These are phyloP conservation scores for Plagiodera versicolora DNA, from an alignment of 2,888 invertebrate genomes.

Conservation along the genomic window DNA sequence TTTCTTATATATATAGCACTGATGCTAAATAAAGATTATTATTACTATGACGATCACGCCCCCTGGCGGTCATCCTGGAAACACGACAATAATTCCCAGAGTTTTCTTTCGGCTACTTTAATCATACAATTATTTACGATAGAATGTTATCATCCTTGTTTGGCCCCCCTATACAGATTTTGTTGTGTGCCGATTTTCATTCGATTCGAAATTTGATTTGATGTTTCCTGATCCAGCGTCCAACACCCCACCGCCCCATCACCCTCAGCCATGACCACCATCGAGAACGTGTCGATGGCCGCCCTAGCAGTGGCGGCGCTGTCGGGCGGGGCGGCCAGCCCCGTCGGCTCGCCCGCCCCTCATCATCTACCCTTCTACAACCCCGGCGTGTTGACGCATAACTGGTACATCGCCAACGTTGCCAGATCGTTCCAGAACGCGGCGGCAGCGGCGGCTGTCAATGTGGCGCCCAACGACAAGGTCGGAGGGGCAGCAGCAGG, in stretches of 20 bases:
- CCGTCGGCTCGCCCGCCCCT: constrained; percentile 42
- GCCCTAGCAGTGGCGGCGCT: constrained; percentile 67
- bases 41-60: too few relatives aligned
- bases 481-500: too few relatives aligned
- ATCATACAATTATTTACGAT: too few relatives aligned
- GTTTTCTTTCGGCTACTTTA: too few relatives aligned
- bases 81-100: too few relatives aligned
- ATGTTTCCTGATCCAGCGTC: constrained; percentile 22
- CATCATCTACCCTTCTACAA: constrained; percentile 51
- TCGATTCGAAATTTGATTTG: too few relatives aligned
- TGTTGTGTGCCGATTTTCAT: too few relatives aligned
- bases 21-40: too few relatives aligned
- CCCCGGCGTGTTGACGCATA: constrained; percentile 45
- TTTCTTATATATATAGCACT: too few relatives aligned
- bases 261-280: constrained; percentile 60
- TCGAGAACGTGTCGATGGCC: constrained; percentile 68
- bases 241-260: constrained; percentile 37
- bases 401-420: constrained; percentile 56
- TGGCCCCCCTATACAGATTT: too few relatives aligned
- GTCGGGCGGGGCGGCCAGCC: constrained; percentile 56
- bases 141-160: too few relatives aligned
- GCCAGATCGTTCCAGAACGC: constrained; percentile 57
- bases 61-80: too few relatives aligned
- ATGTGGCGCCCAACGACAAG: constrained; percentile 31
- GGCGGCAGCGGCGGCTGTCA: constrained; percentile 38